Evolutionary conservation across 2,113 vertebrate species (phyloP).

Genomic region (Marcusenius ussheri): DNA sequence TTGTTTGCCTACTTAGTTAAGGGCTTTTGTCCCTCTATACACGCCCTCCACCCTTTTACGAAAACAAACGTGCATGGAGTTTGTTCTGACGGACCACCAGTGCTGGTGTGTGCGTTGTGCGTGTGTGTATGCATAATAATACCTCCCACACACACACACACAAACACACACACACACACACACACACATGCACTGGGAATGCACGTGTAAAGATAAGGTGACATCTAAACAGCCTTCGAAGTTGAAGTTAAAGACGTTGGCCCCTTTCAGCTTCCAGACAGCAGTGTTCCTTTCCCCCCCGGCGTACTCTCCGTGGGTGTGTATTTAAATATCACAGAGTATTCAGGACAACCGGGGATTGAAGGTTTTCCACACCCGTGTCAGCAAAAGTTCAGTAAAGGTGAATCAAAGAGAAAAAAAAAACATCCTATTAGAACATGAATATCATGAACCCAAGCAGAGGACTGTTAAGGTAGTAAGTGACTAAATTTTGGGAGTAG

Average conservation of each 20-base stretch:
- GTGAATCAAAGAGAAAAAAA: neutral
- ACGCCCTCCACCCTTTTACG: neutral
- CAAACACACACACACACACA: neutral
- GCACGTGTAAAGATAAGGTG: slow-evolving; percentile 10
- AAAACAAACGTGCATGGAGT: neutral
- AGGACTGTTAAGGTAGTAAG: neutral
- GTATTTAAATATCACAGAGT: neutral
- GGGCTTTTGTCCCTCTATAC: neutral
- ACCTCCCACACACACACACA: neutral
- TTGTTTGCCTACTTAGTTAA: slow-evolving; percentile 52
- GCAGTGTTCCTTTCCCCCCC: neutral
- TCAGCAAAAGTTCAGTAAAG: neutral
- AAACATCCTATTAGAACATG: neutral
- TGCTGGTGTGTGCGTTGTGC: slow-evolving; percentile 8
- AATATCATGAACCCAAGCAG: neutral
- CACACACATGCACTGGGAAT: neutral
- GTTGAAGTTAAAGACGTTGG: neutral
- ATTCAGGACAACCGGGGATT: neutral
- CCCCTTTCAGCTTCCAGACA: neutral
- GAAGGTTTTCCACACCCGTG: neutral
- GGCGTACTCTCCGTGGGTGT: neutral
- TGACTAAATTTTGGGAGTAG: neutral
- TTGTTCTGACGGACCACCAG: slow-evolving; percentile 11
- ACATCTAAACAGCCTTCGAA: neutral
- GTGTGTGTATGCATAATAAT: slow-evolving; percentile 19